phyloP scores from a whole-genome alignment of 2,113 vertebrate genomes.

The Anolis carolinensis region DNA sequence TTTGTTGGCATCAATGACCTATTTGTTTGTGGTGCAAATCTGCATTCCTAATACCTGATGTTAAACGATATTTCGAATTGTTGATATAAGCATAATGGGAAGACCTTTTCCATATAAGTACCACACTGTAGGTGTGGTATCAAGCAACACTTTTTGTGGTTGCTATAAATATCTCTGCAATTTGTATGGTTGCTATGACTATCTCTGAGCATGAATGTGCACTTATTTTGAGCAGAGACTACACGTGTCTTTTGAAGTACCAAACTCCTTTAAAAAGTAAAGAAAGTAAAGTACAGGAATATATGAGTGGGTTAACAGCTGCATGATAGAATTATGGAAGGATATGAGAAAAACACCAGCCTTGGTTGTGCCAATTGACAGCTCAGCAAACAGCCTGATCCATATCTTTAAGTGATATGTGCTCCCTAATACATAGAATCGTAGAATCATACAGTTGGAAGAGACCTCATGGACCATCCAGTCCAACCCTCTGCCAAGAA shows the following conservation, averaged over 20 bases:
- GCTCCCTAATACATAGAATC: no score
- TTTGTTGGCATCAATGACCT: no score
- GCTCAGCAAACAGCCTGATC: no score
- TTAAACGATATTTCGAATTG: background rate
- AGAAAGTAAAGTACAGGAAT: background rate
- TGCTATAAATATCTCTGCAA: background rate
- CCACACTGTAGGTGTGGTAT: background rate
- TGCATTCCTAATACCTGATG: background rate
- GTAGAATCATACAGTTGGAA: no score
- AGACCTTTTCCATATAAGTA: background rate
- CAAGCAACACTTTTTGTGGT: background rate
- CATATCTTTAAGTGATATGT: no score
- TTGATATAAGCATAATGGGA: background rate
- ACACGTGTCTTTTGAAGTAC: background rate
- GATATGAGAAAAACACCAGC: no score
- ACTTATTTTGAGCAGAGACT: background rate
- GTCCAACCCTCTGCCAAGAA: no score
- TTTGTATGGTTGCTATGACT: no score
- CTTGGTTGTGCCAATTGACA: no score
- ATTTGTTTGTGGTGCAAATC: background rate
- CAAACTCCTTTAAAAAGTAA: background rate
- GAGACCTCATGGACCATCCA: no score
- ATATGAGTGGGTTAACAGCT: background rate
- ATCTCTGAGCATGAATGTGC: background rate
- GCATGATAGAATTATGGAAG: background rate